Base-by-base conservation (phyloP, 2,797 vertebrate genomes). In the Rhabdophis nuchalis region DNA sequence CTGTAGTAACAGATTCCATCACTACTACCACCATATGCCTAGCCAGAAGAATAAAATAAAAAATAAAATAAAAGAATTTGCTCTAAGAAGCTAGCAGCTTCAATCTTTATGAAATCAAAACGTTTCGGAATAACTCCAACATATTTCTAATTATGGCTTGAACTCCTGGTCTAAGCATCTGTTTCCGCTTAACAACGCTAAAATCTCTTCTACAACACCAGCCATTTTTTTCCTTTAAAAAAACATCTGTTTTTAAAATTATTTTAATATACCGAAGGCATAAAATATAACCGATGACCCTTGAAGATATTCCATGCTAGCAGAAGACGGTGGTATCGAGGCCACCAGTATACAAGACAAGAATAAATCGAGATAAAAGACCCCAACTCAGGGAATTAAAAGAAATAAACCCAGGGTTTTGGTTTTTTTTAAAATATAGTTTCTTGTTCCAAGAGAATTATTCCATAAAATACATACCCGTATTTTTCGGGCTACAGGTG, bases 401-500 rank as follows among this genome's bases (percentile, higher is more conserved):
- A 88, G 27, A 91, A 32, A 77, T 5, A 36, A 94, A 95, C 88
- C 61, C 57, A 95, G 94, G 86, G 0, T 12, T 60, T 27, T 60
- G 7, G 1, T 27, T 27, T 88, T 91, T 36, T 7, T 91, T 25
- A 90, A 25, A 60, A 56, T 5, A 52, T 1, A 56, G 89, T 93
- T 93, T 32, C 64, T 85, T 93, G 90, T 85, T 89, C 94, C 92
- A 58, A 93, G 54, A 54, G 77, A 95, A 95, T 94, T 94, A n/a
- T 96, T 95, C 94, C 94, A 95, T 93, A 91, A 95, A 95, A 94
- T 95, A 64, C 20, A 12, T 87, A 92, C 46, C 46, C 46, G 46
- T 50, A 50, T 50, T 50, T 50, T 50, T 50, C 46, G 46, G 46
- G 7, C 46, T 50, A 50, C n/a, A n/a, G n/a, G n/a, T n/a, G n/a